These are phyloP conservation scores for Ciconia boyciana DNA, from an alignment of 2,113 vertebrate species.

Conservation along the genomic window DNA sequence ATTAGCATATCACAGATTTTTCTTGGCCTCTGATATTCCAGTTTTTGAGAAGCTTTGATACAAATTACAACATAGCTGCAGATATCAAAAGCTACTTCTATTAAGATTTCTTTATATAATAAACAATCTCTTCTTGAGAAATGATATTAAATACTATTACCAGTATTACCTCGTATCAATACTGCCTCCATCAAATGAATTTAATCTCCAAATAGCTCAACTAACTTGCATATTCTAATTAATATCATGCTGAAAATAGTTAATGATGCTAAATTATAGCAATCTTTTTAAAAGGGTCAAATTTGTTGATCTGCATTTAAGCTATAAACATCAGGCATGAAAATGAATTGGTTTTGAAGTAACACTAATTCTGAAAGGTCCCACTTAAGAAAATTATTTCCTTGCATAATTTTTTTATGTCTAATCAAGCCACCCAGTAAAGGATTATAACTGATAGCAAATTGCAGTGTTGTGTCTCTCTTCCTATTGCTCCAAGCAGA, in stretches of 20 bases:
- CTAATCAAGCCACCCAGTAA: slow-evolving; percentile 20
- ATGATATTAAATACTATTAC: neutral
- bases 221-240: slow-evolving; percentile 37
- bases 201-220: neutral
- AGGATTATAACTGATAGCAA: neutral
- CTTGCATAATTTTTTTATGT: slow-evolving; percentile 25
- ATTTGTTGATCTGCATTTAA: slow-evolving; percentile 25
- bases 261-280: slow-evolving; percentile 50
- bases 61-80: neutral
- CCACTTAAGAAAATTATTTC: slow-evolving; percentile 61
- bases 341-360: slow-evolving; percentile 51
- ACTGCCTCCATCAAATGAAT: neutral
- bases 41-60: neutral
- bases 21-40: neutral
- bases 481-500: neutral
- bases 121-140: neutral
- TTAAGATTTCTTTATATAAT: neutral
- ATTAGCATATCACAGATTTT: neutral
- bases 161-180: neutral
- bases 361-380: slow-evolving; percentile 46
- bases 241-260: slow-evolving; percentile 54
- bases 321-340: slow-evolving; percentile 29
- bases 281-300: slow-evolving; percentile 55
- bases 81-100: neutral
- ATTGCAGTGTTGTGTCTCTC: neutral